Evolutionary conservation across 2,888 invertebrate genomes (phyloP).

Genomic region (Troides aeacus): DNA sequence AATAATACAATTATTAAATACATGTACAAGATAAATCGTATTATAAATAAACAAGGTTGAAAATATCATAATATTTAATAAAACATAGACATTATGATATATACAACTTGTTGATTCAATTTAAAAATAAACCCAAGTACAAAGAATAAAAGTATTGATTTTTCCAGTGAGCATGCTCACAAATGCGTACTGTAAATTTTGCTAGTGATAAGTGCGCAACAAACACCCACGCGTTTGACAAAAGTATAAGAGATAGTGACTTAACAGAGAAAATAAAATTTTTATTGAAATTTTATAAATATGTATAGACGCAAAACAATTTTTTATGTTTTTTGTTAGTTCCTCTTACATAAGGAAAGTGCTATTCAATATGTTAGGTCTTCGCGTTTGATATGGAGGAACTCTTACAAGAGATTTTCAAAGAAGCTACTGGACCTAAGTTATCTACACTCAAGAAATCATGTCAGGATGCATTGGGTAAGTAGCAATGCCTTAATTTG

Average conservation of each 20-base stretch:
- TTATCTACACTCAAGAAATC: slow-evolving; percentile 87
- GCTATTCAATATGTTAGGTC: slow-evolving; percentile 35
- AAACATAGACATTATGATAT: not conserved
- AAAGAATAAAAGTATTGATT: slow-evolving; percentile 62
- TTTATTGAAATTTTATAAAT: slow-evolving; percentile 4
- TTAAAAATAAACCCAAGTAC: slow-evolving; percentile 40
- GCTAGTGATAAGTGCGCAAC: slow-evolving; percentile 51
- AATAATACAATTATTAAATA: not conserved
- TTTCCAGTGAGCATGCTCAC: slow-evolving; percentile 68
- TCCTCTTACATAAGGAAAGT: slow-evolving; percentile 3
- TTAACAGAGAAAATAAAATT: not conserved
- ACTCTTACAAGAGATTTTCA: slow-evolving; percentile 89
- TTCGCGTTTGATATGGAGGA: slow-evolving; percentile 86
- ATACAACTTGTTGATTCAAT: slow-evolving; percentile 57
- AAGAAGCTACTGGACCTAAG: slow-evolving; percentile 91
- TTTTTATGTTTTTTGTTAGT: not conserved
- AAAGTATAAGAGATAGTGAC: slow-evolving; percentile 14
- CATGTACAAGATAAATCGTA: not conserved
- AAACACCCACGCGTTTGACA: slow-evolving; percentile 54
- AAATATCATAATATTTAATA: not conserved
- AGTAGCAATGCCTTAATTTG: slow-evolving; percentile 38
- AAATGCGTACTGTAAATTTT: slow-evolving; percentile 43
- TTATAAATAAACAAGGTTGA: slow-evolving; percentile 1
- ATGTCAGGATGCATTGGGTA: slow-evolving; percentile 93
- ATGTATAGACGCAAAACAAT: not conserved